Evolutionary conservation across 2,888 invertebrate genomes (phyloP), one percentile per base, ranked within the genome.

Genomic region (Oxyscelio sp.): DNA sequence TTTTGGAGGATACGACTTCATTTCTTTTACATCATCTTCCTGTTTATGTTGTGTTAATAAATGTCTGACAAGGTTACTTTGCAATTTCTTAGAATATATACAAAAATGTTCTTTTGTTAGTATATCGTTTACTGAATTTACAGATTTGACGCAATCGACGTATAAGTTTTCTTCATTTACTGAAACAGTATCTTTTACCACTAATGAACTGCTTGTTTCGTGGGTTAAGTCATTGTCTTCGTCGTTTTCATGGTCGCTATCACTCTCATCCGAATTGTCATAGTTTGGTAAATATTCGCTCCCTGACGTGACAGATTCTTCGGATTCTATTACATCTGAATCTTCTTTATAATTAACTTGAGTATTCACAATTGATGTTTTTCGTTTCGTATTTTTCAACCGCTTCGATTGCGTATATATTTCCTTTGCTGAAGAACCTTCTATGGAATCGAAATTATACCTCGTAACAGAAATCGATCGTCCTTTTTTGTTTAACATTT

Each of bases 101-200:
- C 77, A 68, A 31, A 66, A 66, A 27, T 78, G 31, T 78, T 59
- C 22, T 9, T 61, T 74, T 15, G 52, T 52, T 17, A 66, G 22
- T 22, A 52, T 15, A 40, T 66, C 66, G 15, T 40, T 17, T 0
- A 21, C 24, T n/a, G 59, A 43, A 9, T 13, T 22, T 6, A 65
- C 65, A 8, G 19, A 0, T 54, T 38, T 52, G 11, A 66, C 38
- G n/a, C 52, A 66, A 19, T 66, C 59, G 1, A 61, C 59, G 24
- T 13, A 34, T 24, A 61, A 22, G 11, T 61, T 6, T 24, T 24
- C 61, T 8, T 61, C 45, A 27, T 61, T 45, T 17, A 61, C 45
- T 13, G 13, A 19, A 0, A n/a, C 13, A n/a, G 13, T 13, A 11
- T 4, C 48, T 21, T 17, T 9, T 48, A 9, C n/a, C 3, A 2